Base-by-base conservation (phyloP, 1,140 invertebrate genomes). In the Musca domestica region DNA sequence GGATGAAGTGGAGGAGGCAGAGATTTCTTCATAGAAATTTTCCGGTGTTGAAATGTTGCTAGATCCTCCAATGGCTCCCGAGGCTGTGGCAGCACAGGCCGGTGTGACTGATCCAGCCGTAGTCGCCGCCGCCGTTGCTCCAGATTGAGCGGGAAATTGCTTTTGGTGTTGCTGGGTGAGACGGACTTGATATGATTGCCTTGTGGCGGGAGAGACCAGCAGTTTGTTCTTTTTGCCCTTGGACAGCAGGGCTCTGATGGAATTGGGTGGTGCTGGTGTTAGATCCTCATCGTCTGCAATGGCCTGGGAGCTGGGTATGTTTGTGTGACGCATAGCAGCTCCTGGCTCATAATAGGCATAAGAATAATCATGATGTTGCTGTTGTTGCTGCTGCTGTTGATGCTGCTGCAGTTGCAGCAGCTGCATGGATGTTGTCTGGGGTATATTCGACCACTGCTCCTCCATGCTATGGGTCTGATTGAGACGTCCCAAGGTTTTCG, bases 21-120 rank as follows among this genome's bases (percentile, higher is more conserved):
- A 90, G 73, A 94, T 93, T 84, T 94, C 92, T 83, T 94, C 92
- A 78, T 94, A 94, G 76, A 94, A 93, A 79, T 94, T 94, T 83
- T 94, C 92, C 78, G 91, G 89, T 14, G 88, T 90, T 19, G 90
- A 85, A 75, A 88, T 90, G 64, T 27, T 34, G 7, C 27, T 58
- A 20, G 19, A 17, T 5, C 63, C 63, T 12, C 7, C 15, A 17
- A 20, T 20, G 12, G 41, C 15, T 46, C 23, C 27, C 23, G 41
- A n/a, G 19, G 20, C 41, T 12, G 47, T 20, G 6, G 56, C 27
- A 46, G 65, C n/a, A 19, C 1, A 19, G 3, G 65, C 49, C 3
- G 22, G n/a, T 47, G 66, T 15, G 20, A 22, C 27, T 51, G 23
- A 14, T 15, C 27, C 19, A 51, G 64, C 47, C 10, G 46, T 12